Conservation (phyloP, 1,140 invertebrate genomes). For the Drosophila sechellia region DNA sequence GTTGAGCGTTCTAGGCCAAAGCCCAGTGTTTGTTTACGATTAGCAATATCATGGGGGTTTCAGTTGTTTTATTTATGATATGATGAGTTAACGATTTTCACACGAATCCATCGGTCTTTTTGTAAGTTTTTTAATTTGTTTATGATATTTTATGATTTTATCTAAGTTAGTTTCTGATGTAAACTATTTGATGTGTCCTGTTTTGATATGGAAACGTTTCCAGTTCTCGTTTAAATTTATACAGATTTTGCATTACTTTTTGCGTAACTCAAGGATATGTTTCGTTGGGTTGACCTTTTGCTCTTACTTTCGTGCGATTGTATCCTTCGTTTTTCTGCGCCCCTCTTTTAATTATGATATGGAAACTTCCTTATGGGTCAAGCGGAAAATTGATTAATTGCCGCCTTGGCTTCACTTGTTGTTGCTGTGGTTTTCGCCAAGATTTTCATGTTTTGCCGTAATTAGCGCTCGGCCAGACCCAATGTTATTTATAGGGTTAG, state of each 20-base stretch:
- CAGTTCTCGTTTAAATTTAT: too few relatives aligned
- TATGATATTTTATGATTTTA: background rate
- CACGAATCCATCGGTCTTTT: slow-evolving; percentile 7
- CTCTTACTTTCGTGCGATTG: slow-evolving; percentile 28
- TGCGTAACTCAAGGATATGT: slow-evolving; percentile 10
- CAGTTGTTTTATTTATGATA: slow-evolving; percentile 2
- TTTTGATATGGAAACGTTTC: slow-evolving; percentile 11
- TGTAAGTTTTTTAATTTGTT: background rate
- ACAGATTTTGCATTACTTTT: background rate
- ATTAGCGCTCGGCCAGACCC: slow-evolving; percentile 65
- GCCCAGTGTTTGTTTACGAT: slow-evolving; percentile 7
- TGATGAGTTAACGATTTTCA: slow-evolving; percentile 5
- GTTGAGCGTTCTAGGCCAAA: slow-evolving; percentile 35
- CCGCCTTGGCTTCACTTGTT: slow-evolving; percentile 39
- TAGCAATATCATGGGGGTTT: slow-evolving; percentile 12
- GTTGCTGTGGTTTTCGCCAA: slow-evolving; percentile 58
- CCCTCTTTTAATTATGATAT: slow-evolving; percentile 61
- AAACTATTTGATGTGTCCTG: slow-evolving; percentile 2
- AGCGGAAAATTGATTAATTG: slow-evolving; percentile 83
- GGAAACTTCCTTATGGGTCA: slow-evolving; percentile 65
- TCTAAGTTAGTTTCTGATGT: slow-evolving; percentile 5
- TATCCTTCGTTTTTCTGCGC: slow-evolving; percentile 3
- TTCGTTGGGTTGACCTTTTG: slow-evolving; percentile 5
- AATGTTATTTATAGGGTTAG: slow-evolving; percentile 72
- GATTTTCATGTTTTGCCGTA: slow-evolving; percentile 81